phyloP scores from a whole-genome alignment of 2,113 vertebrate species.

The Scartelaos histophorus region DNA sequence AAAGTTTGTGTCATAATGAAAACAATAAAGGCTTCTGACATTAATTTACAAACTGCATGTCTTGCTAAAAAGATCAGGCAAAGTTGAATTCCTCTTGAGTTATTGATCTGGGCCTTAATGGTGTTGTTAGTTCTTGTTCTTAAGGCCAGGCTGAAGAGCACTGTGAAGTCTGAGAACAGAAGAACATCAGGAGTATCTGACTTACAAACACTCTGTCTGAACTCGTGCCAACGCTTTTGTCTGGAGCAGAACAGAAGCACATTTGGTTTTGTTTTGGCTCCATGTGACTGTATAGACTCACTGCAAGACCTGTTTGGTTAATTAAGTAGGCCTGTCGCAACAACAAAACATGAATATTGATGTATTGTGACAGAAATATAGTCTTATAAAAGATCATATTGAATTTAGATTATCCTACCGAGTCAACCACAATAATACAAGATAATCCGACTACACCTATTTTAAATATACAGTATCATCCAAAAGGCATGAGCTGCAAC shows the following conservation, averaged over 20 bases:
- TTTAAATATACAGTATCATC: too few species aligned
- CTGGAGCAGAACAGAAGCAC: constrained; percentile 11
- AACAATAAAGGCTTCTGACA: constrained; percentile 16
- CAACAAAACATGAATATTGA: too few species aligned
- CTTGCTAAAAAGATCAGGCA: constrained; percentile 40
- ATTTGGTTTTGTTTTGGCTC: constrained; percentile 19
- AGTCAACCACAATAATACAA: too few species aligned
- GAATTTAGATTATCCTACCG: too few species aligned
- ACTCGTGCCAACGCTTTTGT: constrained; percentile 45
- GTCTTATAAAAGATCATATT: too few species aligned
- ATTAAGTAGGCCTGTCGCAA: too few species aligned
- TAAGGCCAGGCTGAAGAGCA: not conserved
- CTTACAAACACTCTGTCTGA: constrained; percentile 36
- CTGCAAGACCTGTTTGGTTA: not conserved
- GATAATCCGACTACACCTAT: too few species aligned
- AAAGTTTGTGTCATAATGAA: not conserved
- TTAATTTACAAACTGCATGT: constrained; percentile 19
- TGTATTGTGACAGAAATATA: too few species aligned
- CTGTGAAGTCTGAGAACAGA: constrained; percentile 14
- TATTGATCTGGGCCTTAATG: constrained; percentile 27
- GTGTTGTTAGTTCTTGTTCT: constrained; percentile 12
- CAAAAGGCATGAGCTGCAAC: too few species aligned
- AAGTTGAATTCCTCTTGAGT: constrained; percentile 9
- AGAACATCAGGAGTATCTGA: constrained; percentile 35
- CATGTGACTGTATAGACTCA: not conserved